Conservation (phyloP, 2,797 vertebrate species). For the Triplophysa yarkandensis region DNA sequence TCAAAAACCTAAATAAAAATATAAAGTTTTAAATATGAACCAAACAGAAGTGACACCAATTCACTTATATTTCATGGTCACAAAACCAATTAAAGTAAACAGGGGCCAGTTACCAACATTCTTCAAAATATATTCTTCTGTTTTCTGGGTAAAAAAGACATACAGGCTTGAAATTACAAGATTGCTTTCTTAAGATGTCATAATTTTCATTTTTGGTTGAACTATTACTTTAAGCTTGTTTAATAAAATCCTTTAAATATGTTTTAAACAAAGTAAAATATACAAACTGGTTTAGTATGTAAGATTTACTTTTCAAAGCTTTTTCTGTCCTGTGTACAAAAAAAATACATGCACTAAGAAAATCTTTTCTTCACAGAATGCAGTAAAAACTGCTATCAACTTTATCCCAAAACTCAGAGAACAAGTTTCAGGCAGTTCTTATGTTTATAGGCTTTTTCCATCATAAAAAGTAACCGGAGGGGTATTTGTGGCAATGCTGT, state of each 20-base stretch:
- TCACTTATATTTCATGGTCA: too few relatives aligned
- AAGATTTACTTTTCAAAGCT: slow-evolving; percentile 3
- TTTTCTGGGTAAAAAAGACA: too few relatives aligned
- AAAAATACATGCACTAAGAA: slow-evolving; percentile 59
- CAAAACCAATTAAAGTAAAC: too few relatives aligned
- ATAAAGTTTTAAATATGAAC: too few relatives aligned
- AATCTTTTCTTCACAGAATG: slow-evolving; percentile 4
- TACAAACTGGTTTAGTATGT: background rate
- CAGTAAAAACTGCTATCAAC: background rate
- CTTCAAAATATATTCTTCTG: too few relatives aligned
- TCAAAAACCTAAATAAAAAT: too few relatives aligned
- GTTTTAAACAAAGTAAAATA: background rate
- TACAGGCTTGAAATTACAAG: too few relatives aligned
- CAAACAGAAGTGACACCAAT: too few relatives aligned
- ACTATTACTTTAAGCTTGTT: too few relatives aligned
- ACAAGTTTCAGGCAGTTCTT: slow-evolving; percentile 37
- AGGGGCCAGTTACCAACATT: too few relatives aligned
- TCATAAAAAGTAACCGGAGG: slow-evolving; percentile 64
- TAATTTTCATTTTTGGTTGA: too few relatives aligned
- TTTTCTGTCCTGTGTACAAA: slow-evolving; percentile 46
- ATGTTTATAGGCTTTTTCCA: slow-evolving; percentile 59
- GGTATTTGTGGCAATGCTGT: slow-evolving; percentile 60
- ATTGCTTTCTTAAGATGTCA: too few relatives aligned
- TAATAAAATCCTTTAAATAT: background rate
- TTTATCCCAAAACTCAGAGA: background rate